Conservation (phyloP, 2,888 invertebrate genomes). For the Clistopyga incitator region DNA sequence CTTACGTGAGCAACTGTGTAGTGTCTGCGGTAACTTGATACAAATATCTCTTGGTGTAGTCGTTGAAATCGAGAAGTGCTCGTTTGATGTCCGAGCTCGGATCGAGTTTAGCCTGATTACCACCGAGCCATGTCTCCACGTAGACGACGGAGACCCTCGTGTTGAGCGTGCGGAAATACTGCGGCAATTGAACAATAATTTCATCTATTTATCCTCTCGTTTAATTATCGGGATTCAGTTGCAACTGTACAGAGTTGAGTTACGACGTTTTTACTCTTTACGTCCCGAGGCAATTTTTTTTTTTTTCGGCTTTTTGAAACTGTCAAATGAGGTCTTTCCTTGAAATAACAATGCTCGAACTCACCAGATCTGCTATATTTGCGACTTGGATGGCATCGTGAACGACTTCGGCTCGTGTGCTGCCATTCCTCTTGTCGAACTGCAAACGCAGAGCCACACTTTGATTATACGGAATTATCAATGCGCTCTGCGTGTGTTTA, state of each 20-base stretch:
- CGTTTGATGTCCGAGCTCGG: constrained; percentile 94
- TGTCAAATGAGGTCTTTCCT: too few relatives aligned
- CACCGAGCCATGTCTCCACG: constrained; percentile 98
- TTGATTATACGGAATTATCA: constrained; percentile 18
- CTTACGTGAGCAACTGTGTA: constrained; percentile 96
- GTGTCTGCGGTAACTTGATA: constrained; percentile 96
- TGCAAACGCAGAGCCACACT: constrained; percentile 76
- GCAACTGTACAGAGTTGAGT: too few relatives aligned
- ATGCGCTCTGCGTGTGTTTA: neutral
- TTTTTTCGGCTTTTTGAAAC: too few relatives aligned
- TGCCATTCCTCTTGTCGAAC: constrained; percentile 96
- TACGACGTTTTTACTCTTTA: too few relatives aligned
- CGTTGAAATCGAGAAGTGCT: constrained; percentile 96
- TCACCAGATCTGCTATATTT: constrained; percentile 98
- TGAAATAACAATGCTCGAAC: constrained; percentile 78
- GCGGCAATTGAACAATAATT: constrained; percentile 71
- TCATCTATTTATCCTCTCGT: neutral
- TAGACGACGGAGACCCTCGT: constrained; percentile 98
- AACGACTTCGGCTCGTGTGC: constrained; percentile 94
- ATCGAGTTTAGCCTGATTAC: constrained; percentile 93
- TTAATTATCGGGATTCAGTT: neutral
- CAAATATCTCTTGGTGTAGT: constrained; percentile 94
- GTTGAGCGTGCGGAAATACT: constrained; percentile 97
- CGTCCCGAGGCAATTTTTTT: neutral
- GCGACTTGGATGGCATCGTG: constrained; percentile 98